Base-by-base conservation (phyloP, 2,888 invertebrate genomes). In the Rhaphigaster nebulosa region DNA sequence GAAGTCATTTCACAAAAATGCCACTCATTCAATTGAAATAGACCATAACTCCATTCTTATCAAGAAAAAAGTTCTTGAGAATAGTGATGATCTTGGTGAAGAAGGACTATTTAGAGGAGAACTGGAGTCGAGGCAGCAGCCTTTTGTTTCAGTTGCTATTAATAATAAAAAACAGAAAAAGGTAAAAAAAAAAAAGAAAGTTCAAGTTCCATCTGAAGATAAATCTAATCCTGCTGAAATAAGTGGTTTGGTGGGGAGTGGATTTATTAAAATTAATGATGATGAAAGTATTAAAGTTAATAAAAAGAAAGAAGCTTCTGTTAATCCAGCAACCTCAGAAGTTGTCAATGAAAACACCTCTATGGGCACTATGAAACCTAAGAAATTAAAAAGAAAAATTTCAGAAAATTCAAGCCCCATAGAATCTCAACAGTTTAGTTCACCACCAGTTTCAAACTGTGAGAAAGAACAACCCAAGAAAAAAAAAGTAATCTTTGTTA, bases 381-480 rank as follows among this genome's bases (percentile, higher is more conserved):
- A 76, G 38, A 76, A 76, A 76, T n/a, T n/a, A 26, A 84, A 84
- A 50, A 84, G 84, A n/a, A 84, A 84, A n/a, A 45, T 45, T 13
- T 84, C 84, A 13, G 84, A 84, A n/a, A 50, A 26, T n/a, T 23
- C 10, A 13, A 84, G 84, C 13, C 45, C 45, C 18, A 8, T 15
- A 50, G 45, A 84, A 50, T 84, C 84, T 10, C 3, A 15, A 13
- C n/a, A 50, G 84, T 26, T 23, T 10, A n/a, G 13, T 45, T 84
- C 84, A 45, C 13, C 45, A 5, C n/a, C n/a, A 2, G 1, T 18
- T 45, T 45, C 10, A 45, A 50, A 45, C n/a, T 13, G 13, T 84
- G 45, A 45, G 13, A 84, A 84, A 41, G 45, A 45, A 84, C 84
- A n/a, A n/a, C 88, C 88, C 18, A 65, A 65, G 41, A 88, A 88